phyloP scores from a whole-genome alignment of 2,888 invertebrate genomes.

The Idaea dimidiata region DNA sequence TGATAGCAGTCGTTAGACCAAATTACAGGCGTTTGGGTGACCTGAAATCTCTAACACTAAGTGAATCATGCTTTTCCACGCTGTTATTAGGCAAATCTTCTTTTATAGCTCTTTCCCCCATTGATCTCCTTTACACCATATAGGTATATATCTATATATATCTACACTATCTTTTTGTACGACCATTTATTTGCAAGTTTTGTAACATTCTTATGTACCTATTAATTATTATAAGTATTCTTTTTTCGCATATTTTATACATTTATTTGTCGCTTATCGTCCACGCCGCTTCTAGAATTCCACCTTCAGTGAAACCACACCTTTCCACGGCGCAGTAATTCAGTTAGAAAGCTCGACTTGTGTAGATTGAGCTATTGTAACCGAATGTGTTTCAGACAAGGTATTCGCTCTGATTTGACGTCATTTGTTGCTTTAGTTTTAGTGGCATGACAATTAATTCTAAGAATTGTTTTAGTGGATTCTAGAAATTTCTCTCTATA shows the following conservation, averaged over 20 bases:
- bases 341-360: slow-evolving; percentile 60
- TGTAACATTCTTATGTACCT: too few relatives aligned
- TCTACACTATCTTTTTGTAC: background rate
- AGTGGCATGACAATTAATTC: slow-evolving; percentile 14
- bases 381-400: slow-evolving; percentile 33
- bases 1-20: too few relatives aligned
- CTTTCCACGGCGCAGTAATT: slow-evolving; percentile 49
- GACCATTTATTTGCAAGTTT: background rate
- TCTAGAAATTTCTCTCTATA: background rate
- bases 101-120: background rate
- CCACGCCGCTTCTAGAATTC: background rate
- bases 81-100: background rate
- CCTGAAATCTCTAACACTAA: too few relatives aligned
- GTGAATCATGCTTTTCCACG: too few relatives aligned
- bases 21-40: too few relatives aligned
- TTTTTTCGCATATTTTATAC: too few relatives aligned
- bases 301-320: slow-evolving; percentile 15
- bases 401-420: slow-evolving; percentile 40
- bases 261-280: background rate
- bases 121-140: background rate
- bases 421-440: slow-evolving; percentile 39
- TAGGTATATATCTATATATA: too few relatives aligned
- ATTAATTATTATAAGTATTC: too few relatives aligned
- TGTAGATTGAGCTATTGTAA: slow-evolving; percentile 74
- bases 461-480: background rate